Percentiles rank a stretch among this genome's conserved stretches.
phyloP scores from a whole-genome alignment of 2,888 invertebrate genomes.

The Pammene fasciana region DNA sequence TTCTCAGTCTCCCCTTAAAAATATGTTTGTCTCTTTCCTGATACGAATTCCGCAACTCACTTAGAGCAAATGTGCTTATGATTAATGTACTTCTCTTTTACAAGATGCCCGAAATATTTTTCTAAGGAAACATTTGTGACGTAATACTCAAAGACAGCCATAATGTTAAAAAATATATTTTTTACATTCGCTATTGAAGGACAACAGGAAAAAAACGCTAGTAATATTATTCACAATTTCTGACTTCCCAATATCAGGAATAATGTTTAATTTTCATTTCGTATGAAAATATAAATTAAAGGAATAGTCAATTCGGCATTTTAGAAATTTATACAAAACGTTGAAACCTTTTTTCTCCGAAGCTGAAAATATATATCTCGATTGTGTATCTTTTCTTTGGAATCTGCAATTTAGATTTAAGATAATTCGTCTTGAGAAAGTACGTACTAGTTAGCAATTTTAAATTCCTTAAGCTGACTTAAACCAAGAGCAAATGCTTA shows the following conservation, averaged over 20 bases:
- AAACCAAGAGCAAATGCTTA: slow-evolving; percentile 14
- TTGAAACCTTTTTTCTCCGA: slow-evolving; percentile 10
- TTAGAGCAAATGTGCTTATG: slow-evolving; percentile 35
- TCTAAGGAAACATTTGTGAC: slow-evolving; percentile 1
- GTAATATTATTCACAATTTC: slow-evolving; percentile 16
- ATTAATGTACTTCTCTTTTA: slow-evolving; percentile 30
- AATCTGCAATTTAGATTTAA: slow-evolving; percentile 34
- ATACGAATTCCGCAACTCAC: slow-evolving; percentile 24
- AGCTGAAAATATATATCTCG: slow-evolving; percentile 31
- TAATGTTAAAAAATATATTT: slow-evolving; percentile 4
- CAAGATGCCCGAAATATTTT: slow-evolving; percentile 17
- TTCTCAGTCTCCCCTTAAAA: not conserved
- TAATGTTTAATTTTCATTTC: slow-evolving; percentile 33
- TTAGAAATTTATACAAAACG: slow-evolving; percentile 14
- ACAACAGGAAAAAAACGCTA: slow-evolving; percentile 4
- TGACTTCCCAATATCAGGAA: slow-evolving; percentile 31
- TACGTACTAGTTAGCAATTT: slow-evolving; percentile 23
- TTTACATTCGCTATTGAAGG: slow-evolving; percentile 13
- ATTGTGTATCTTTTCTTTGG: slow-evolving; percentile 33
- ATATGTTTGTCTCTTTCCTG: slow-evolving; percentile 7
- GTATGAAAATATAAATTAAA: slow-evolving; percentile 18
- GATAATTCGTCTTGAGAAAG: slow-evolving; percentile 29
- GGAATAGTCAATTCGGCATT: slow-evolving; percentile 26
- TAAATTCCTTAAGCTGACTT: slow-evolving; percentile 20
- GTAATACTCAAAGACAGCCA: not conserved